phyloP scores from a whole-genome alignment of 1,140 invertebrate species.

The Cydia strobilella region DNA sequence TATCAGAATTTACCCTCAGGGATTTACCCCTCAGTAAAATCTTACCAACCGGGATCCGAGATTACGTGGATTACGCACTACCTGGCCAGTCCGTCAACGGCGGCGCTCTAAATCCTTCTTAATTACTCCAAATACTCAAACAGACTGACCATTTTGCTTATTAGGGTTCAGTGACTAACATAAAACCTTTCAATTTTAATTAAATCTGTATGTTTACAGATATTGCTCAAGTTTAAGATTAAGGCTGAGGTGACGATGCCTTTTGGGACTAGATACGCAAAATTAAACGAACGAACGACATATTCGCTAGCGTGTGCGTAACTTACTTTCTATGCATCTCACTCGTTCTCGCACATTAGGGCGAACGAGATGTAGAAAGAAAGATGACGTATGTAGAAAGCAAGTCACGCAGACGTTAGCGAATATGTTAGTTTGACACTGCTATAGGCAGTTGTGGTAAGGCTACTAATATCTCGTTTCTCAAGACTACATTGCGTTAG shows the following conservation, averaged over 20 bases:
- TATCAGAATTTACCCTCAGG: too few species aligned
- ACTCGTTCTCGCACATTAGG: too few species aligned
- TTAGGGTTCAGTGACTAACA: conserved; percentile 20
- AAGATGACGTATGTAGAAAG: too few species aligned
- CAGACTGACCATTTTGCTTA: conserved; percentile 29
- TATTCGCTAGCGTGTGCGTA: too few species aligned
- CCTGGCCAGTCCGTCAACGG: conserved; percentile 27
- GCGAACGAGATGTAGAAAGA: too few species aligned
- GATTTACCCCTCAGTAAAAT: conserved; percentile 3
- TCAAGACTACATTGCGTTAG: too few species aligned
- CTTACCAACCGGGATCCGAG: background rate
- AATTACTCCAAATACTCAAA: conserved; percentile 31
- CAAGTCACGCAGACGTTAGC: too few species aligned
- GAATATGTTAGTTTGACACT: too few species aligned
- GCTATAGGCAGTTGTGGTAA: too few species aligned
- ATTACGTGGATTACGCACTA: conserved; percentile 21
- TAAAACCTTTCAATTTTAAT: conserved; percentile 19
- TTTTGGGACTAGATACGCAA: background rate
- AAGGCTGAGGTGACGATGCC: background rate
- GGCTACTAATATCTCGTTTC: too few species aligned
- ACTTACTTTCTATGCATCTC: too few species aligned
- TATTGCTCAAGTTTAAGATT: conserved; percentile 16
- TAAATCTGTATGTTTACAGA: conserved; percentile 14
- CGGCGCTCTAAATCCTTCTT: conserved; percentile 29
- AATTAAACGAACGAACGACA: too few species aligned